Evolutionary conservation across 2,113 vertebrate genomes (phyloP).

Genomic region (Lanius ludovicianus): DNA sequence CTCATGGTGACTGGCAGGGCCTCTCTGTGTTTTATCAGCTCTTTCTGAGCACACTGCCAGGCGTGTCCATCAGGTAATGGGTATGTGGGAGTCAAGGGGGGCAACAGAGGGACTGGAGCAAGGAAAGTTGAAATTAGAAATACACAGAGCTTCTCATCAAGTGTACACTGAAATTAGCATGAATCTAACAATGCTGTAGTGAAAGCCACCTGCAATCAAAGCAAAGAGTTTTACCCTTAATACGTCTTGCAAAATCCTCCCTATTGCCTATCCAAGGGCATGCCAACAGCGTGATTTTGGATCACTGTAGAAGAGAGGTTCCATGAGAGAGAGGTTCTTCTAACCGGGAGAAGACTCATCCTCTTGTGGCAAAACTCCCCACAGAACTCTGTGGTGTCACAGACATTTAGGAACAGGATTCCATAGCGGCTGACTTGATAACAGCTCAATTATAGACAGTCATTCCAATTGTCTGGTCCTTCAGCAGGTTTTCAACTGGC

Average conservation of each 20-base stretch:
- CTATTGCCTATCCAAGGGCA: neutral
- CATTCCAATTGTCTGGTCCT: neutral
- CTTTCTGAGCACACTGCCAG: neutral
- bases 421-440: neutral
- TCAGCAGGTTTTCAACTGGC: neutral
- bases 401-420: neutral
- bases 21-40: neutral
- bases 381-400: neutral
- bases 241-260: neutral
- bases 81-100: neutral
- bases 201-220: neutral
- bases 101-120: neutral
- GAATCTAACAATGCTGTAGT: neutral
- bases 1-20: neutral
- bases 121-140: neutral
- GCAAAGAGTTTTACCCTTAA: neutral
- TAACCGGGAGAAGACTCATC: neutral
- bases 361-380: neutral
- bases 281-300: neutral
- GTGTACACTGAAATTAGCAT: neutral
- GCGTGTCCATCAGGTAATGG: fast-evolving
- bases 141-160: neutral
- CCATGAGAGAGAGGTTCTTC: neutral
- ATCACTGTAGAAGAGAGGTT: neutral
- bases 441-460: fast-evolving